Evolutionary conservation across 1,140 invertebrate species (phyloP).

Genomic region (Leucophenga varia): DNA sequence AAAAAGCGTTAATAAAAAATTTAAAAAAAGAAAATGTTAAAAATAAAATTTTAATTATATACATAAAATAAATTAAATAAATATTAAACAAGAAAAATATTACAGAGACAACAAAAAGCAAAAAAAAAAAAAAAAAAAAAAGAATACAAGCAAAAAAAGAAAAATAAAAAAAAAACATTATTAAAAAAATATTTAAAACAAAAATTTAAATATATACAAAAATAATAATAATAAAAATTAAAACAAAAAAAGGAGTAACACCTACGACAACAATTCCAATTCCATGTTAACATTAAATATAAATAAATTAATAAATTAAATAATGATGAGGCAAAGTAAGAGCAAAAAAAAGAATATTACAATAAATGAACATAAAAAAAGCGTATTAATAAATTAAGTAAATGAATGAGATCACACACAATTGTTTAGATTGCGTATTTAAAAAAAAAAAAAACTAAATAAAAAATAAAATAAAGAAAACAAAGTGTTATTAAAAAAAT

Average conservation of each 20-base stretch:
- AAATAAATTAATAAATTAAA: constrained; percentile 28
- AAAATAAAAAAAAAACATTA: constrained; percentile 15
- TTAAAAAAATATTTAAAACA: constrained; percentile 32
- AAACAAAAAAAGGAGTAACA: constrained; percentile 35
- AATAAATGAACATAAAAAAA: constrained; percentile 5
- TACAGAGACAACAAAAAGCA: constrained; percentile 20
- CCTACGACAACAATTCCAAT: constrained; percentile 47
- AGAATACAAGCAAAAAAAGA: constrained; percentile 21
- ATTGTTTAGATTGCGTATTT: constrained; percentile 5
- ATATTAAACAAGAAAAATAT: constrained; percentile 33
- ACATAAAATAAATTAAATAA: constrained; percentile 24
- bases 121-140: constrained; percentile 15
- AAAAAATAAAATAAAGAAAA: background rate
- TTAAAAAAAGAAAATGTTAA: constrained; percentile 46
- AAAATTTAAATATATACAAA: constrained; percentile 30
- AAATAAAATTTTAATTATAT: constrained; percentile 45
- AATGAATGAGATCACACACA: background rate
- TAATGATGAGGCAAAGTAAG: constrained; percentile 48
- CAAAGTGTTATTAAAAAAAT: background rate
- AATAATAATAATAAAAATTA: constrained; percentile 14
- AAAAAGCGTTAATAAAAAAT: background rate
- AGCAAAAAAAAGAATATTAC: constrained; percentile 34
- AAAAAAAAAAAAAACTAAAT: background rate
- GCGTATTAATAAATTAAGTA: constrained; percentile 5
- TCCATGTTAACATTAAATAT: constrained; percentile 56